These are phyloP conservation scores for Leptopilina clavipes DNA, from an alignment of 1,140 invertebrate species.

Conservation along the genomic window DNA sequence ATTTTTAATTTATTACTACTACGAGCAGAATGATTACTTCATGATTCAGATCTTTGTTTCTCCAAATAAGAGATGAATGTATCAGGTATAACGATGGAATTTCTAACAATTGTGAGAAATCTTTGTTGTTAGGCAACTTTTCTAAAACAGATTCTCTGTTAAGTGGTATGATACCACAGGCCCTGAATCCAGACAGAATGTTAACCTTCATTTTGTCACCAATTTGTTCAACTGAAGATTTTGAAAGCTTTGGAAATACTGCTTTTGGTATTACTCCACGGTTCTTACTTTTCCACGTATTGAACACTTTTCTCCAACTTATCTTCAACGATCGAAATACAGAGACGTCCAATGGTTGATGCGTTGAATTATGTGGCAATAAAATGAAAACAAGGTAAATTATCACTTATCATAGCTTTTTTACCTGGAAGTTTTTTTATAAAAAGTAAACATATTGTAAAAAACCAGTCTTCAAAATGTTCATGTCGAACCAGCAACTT, in stretches of 20 bases:
- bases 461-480: constrained; percentile 28
- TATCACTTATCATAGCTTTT: constrained; percentile 18
- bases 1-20: no score
- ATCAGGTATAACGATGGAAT: no score
- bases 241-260: not conserved
- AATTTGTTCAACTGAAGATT: not conserved
- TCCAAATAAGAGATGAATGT: no score
- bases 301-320: not conserved
- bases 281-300: not conserved
- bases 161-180: not conserved
- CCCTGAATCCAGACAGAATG: not conserved
- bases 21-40: no score
- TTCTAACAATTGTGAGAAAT: not conserved
- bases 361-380: constrained; percentile 5
- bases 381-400: constrained; percentile 12
- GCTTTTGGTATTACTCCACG: not conserved
- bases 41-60: no score
- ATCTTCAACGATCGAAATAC: constrained; percentile 13
- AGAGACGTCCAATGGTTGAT: constrained; percentile 22
- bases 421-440: not conserved
- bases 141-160: not conserved
- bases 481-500: constrained; percentile 14
- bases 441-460: not conserved
- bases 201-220: not conserved
- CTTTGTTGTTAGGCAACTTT: not conserved